phyloP scores from a whole-genome alignment of 2,113 vertebrate genomes.

The Aegypius monachus region DNA sequence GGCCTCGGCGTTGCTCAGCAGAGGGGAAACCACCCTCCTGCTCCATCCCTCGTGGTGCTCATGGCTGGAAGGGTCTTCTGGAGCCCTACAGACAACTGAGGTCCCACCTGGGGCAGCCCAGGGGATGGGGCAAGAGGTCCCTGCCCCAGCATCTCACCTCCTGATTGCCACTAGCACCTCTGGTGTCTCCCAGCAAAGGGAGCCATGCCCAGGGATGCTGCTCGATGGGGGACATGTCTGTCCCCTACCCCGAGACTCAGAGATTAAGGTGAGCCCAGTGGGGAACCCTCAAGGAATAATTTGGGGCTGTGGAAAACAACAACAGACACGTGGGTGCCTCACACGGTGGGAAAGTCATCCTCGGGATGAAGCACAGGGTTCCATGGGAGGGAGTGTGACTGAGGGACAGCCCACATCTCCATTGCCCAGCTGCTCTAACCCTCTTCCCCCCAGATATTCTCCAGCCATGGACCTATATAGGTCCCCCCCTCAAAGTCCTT shows the following conservation, averaged over 20 bases:
- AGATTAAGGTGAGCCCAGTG: neutral
- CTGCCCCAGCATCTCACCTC: neutral
- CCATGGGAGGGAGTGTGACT: neutral
- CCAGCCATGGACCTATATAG: accelerated
- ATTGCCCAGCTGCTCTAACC: neutral
- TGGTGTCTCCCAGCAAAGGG: neutral
- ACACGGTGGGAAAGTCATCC: neutral
- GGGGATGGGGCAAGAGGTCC: neutral
- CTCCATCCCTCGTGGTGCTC: accelerated
- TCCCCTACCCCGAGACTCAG: neutral
- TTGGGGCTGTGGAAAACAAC: neutral
- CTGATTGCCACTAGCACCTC: neutral
- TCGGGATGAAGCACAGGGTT: neutral
- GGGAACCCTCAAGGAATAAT: neutral
- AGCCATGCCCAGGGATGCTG: neutral
- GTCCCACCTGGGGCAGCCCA: neutral
- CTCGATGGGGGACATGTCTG: accelerated
- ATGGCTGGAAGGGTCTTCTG: neutral
- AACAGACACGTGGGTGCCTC: accelerated
- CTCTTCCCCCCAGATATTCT: neutral
- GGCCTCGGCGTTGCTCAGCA: neutral
- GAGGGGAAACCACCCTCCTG: neutral
- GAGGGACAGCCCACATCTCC: neutral
- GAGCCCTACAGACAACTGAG: neutral
- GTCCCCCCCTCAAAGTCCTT: neutral